Conservation (phyloP, 2,888 invertebrate species). For the Argyresthia albistria region DNA sequence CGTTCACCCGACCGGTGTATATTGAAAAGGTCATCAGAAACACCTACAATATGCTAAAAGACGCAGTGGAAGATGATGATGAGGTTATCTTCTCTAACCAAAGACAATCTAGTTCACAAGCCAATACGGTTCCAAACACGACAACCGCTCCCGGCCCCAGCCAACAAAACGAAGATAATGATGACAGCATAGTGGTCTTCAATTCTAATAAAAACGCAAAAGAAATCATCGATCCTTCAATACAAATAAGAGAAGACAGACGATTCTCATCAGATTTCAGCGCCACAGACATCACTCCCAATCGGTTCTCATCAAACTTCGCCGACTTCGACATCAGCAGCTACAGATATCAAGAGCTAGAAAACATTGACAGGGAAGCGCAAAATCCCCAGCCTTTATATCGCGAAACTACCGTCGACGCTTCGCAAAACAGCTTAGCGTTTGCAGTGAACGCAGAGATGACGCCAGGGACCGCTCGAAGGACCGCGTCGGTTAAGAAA, state of each 20-base stretch:
- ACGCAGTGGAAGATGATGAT: conserved; percentile 64
- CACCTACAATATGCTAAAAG: conserved; percentile 58
- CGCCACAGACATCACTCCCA: conserved; percentile 1
- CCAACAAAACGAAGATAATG: conserved; percentile 47
- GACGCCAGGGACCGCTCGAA: conserved; percentile 47
- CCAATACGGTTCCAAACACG: conserved; percentile 4
- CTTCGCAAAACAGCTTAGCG: conserved; percentile 30
- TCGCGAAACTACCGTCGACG: conserved; percentile 67
- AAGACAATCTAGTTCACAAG: conserved; percentile 16
- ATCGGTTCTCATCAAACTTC: conserved; percentile 45
- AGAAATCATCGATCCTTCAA: conserved; percentile 48
- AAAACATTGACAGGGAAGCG: conserved; percentile 46
- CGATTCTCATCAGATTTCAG: conserved; percentile 14
- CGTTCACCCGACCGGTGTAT: conserved; percentile 69
- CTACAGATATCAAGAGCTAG: conserved; percentile 51
- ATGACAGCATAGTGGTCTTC: conserved; percentile 43
- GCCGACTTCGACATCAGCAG: conserved; percentile 38
- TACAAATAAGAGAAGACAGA: conserved; percentile 36
- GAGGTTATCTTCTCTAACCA: conserved; percentile 71
- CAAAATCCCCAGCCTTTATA: conserved; percentile 67
- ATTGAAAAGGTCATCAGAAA: conserved; percentile 55
- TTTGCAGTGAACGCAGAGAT: conserved; percentile 41
- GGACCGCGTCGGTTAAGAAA: conserved; percentile 56
- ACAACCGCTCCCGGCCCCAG: conserved; percentile 4
- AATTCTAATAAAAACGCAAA: conserved; percentile 47